A percentile compares a stretch with the other conserved stretches of the same genome.
Conservation (phyloP, 2,797 vertebrate species). For the Fratercula arctica region DNA sequence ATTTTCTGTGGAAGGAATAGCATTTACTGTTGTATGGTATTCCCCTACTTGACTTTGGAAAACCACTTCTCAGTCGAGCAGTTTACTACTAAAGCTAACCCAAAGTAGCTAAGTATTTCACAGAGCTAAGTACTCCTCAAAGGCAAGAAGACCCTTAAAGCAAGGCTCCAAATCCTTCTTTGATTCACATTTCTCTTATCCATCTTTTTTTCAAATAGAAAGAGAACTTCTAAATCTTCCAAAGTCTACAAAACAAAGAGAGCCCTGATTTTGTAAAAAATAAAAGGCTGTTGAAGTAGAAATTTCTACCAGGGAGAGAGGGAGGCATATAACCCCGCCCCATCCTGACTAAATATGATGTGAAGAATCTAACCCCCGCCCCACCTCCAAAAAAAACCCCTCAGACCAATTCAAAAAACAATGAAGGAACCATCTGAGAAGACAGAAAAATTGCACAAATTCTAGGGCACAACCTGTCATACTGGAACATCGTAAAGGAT, state of each 20-base stretch:
- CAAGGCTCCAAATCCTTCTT: neutral
- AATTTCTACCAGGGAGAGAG: neutral
- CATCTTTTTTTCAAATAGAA: neutral
- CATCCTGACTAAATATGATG: neutral
- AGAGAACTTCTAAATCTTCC: neutral
- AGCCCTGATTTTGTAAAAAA: neutral
- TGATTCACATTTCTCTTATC: neutral
- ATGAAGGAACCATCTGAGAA: neutral
- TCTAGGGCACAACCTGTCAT: neutral
- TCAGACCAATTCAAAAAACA: neutral
- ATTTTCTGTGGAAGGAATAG: neutral
- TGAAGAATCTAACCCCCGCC: neutral
- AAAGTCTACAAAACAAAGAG: neutral
- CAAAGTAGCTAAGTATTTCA: neutral
- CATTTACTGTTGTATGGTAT: neutral
- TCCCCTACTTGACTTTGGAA: neutral
- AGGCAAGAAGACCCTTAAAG: neutral
- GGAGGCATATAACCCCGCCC: accelerated
- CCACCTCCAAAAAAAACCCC: neutral
- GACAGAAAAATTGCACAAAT: neutral
- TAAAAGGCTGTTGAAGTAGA: neutral
- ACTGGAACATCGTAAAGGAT: neutral
- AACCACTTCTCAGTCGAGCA: neutral
- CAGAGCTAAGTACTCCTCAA: neutral
- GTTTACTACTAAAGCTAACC: neutral